phyloP scores from a whole-genome alignment of 2,888 invertebrate species.

The Ferrisia virgata region DNA sequence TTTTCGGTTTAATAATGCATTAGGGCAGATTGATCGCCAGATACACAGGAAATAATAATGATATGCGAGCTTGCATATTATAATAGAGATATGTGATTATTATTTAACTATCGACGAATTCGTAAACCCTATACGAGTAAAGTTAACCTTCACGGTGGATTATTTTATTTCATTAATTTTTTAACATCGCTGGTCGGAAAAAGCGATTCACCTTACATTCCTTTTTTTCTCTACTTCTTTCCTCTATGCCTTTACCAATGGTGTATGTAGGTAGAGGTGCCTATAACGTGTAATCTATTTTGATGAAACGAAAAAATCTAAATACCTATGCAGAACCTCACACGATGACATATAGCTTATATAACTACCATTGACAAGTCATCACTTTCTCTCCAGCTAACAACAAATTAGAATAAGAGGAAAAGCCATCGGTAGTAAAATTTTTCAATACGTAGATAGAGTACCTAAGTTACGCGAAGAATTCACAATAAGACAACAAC shows the following conservation, averaged over 20 bases:
- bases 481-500: not conserved
- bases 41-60: constrained; percentile 8
- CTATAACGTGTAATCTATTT: not conserved
- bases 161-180: constrained; percentile 23
- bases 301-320: not conserved
- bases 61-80: constrained; percentile 10
- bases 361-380: constrained; percentile 5
- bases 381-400: constrained; percentile 10
- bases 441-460: not conserved
- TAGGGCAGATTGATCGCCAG: not conserved
- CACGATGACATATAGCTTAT: not conserved
- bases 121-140: not conserved
- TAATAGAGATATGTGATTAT: constrained; percentile 5
- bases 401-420: constrained; percentile 19
- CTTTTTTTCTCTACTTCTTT: not conserved
- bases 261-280: not conserved
- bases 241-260: not conserved
- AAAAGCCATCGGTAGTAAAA: constrained; percentile 5
- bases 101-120: constrained; percentile 23
- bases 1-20: constrained; percentile 2
- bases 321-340: not conserved
- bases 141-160: constrained; percentile 28
- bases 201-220: not conserved
- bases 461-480: not conserved
- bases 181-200: not conserved